These are phyloP conservation scores for Drosophila antonietae DNA, from an alignment of 2,888 invertebrate species.

Conservation along the genomic window DNA sequence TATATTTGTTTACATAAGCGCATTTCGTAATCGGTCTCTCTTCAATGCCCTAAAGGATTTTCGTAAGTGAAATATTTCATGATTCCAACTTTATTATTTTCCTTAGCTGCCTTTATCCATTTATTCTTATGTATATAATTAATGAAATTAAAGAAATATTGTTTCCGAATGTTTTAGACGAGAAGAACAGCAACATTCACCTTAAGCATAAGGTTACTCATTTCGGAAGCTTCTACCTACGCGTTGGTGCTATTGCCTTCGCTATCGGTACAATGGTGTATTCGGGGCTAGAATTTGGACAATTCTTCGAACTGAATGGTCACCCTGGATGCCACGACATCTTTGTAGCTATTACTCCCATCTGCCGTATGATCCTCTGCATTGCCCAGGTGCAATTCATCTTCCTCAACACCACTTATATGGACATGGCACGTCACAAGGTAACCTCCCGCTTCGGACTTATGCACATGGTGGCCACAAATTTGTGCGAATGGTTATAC, in stretches of 20 bases:
- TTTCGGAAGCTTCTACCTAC: slow-evolving; percentile 94
- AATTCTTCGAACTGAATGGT: slow-evolving; percentile 90
- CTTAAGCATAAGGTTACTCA: slow-evolving; percentile 85
- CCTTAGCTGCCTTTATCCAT: background rate
- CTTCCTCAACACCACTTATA: slow-evolving; percentile 93
- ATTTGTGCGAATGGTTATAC: slow-evolving; percentile 96
- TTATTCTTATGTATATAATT: background rate
- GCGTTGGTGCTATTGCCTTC: slow-evolving; percentile 90
- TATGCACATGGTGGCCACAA: slow-evolving; percentile 96
- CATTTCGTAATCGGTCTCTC: slow-evolving; percentile 88
- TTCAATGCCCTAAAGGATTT: slow-evolving; percentile 86
- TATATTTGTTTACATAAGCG: slow-evolving; percentile 89
- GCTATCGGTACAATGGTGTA: slow-evolving; percentile 89
- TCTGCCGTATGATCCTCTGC: slow-evolving; percentile 92
- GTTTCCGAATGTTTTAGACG: slow-evolving; percentile 68
- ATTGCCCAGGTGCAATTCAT: slow-evolving; percentile 97
- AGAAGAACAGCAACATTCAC: slow-evolving; percentile 82
- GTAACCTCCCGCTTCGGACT: slow-evolving; percentile 93
- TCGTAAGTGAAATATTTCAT: slow-evolving; percentile 78
- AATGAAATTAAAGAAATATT: background rate
- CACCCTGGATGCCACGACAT: slow-evolving; percentile 87
- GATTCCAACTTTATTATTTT: background rate
- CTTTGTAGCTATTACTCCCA: slow-evolving; percentile 91
- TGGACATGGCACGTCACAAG: slow-evolving; percentile 88
- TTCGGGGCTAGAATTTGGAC: slow-evolving; percentile 89